These are phyloP conservation scores for Hyposoter dolosus DNA, from an alignment of 2,888 invertebrate species.

Conservation along the genomic window DNA sequence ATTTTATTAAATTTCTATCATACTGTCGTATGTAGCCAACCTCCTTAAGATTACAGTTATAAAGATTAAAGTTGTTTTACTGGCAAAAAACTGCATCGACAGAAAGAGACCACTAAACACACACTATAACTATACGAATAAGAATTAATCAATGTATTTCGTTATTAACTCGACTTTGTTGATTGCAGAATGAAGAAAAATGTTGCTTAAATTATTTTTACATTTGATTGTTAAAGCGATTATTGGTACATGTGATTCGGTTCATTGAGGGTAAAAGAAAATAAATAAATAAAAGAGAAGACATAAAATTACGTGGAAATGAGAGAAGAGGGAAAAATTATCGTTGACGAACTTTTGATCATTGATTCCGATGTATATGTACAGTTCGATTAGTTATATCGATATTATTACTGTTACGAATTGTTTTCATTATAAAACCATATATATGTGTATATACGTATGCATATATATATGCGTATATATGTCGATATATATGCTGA, in stretches of 20 bases:
- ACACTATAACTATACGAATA: conserved; percentile 36
- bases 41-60: too few relatives aligned
- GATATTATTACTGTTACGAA: conserved; percentile 74
- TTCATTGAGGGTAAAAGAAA: not conserved
- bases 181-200: conserved; percentile 26
- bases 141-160: conserved; percentile 44
- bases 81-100: not conserved
- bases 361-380: conserved; percentile 77
- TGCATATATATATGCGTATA: conserved; percentile 69
- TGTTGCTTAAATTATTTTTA: conserved; percentile 62
- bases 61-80: too few relatives aligned
- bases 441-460: conserved; percentile 78
- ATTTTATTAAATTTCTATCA: too few relatives aligned
- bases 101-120: conserved; percentile 51
- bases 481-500: conserved; percentile 73
- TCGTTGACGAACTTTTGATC: conserved; percentile 64
- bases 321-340: conserved; percentile 10
- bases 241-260: conserved; percentile 43
- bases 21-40: too few relatives aligned
- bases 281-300: not conserved
- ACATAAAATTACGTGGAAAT: not conserved
- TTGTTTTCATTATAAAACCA: conserved; percentile 77
- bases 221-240: conserved; percentile 61
- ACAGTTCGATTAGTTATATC: conserved; percentile 77
- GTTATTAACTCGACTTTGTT: conserved; percentile 54